Conservation (phyloP, 2,113 vertebrate species). For the Phocoena phocoena region DNA sequence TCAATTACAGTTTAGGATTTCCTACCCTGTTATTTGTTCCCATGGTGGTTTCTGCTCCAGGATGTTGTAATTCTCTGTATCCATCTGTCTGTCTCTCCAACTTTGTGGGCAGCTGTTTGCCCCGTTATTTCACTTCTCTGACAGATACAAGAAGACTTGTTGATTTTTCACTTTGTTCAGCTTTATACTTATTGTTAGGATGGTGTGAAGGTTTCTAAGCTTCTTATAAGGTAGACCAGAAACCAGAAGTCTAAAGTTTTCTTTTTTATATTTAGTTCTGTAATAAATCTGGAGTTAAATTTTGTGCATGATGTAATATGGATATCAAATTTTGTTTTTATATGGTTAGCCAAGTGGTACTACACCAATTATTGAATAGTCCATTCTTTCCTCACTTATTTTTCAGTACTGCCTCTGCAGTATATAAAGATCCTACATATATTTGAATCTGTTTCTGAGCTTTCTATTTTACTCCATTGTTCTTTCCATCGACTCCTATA, state of each 20-base stretch:
- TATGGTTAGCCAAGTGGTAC: background rate
- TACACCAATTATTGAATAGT: background rate
- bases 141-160: background rate
- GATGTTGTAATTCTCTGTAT: background rate
- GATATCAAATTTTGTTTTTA: background rate
- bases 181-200: background rate
- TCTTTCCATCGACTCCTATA: slow-evolving; percentile 29
- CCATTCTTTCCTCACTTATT: background rate
- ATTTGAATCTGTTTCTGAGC: background rate
- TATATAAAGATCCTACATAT: background rate
- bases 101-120: background rate
- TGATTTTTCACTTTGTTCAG: background rate
- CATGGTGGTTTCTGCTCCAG: background rate
- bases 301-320: background rate
- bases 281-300: slow-evolving; percentile 1
- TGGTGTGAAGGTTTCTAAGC: background rate
- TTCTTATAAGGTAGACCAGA: background rate
- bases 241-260: background rate
- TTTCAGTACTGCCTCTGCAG: background rate
- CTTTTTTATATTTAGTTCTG: background rate
- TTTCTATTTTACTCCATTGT: slow-evolving; percentile 4
- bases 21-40: background rate
- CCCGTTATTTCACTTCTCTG: background rate
- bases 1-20: background rate
- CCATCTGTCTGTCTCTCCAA: background rate